Conservation (phyloP, 1,140 invertebrate species). For the Ruditapes philippinarum region DNA sequence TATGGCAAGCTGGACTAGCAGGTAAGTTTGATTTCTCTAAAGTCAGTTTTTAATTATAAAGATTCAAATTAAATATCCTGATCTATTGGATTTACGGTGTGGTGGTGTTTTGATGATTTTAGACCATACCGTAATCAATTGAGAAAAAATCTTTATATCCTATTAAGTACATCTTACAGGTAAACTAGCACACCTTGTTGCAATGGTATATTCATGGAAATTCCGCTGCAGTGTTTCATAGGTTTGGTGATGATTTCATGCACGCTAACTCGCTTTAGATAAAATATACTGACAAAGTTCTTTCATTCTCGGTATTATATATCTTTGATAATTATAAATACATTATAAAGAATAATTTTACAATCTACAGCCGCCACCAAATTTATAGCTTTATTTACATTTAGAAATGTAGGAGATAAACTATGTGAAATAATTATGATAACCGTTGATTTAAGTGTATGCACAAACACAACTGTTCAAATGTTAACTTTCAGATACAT, state of each 20-base stretch:
- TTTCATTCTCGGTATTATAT: too few species aligned
- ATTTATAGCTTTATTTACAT: too few species aligned
- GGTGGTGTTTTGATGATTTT: background rate
- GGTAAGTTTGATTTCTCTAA: background rate
- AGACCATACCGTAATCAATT: background rate
- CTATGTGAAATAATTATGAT: background rate
- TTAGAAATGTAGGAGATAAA: too few species aligned
- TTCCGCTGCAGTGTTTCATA: too few species aligned
- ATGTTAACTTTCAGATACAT: constrained; percentile 23
- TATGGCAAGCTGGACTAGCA: constrained; percentile 56
- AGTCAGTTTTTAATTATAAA: background rate
- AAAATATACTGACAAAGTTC: too few species aligned
- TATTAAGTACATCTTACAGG: background rate
- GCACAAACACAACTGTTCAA: background rate
- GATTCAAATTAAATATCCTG: background rate
- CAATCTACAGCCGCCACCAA: background rate
- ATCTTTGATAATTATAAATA: too few species aligned
- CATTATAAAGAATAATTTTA: background rate
- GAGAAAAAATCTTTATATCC: background rate
- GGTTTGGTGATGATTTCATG: too few species aligned
- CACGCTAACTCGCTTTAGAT: too few species aligned
- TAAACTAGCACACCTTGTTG: too few species aligned
- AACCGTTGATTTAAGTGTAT: background rate
- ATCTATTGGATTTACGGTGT: background rate
- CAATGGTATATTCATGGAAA: too few species aligned